phyloP scores from a whole-genome alignment of 2,797 vertebrate species.

The Sebastes vulpes region DNA sequence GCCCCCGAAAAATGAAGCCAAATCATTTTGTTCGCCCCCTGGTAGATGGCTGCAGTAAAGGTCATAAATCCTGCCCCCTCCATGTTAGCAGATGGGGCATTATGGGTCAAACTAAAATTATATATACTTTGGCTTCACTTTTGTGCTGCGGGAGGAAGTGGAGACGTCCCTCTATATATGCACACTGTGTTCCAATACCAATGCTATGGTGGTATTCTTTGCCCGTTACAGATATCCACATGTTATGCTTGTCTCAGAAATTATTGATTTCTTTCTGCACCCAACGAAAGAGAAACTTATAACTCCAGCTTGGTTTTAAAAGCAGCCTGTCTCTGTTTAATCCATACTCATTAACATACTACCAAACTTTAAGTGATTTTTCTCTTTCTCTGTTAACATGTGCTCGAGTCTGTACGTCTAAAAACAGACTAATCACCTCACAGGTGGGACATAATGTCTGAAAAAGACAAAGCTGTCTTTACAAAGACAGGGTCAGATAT shows the following conservation, averaged over 20 bases:
- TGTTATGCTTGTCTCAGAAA: not conserved
- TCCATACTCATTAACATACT: not conserved
- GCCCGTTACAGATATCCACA: not conserved
- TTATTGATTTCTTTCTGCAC: not conserved
- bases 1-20: too few species aligned
- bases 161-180: not conserved
- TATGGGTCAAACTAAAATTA: too few species aligned
- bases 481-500: constrained; percentile 57
- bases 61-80: too few species aligned
- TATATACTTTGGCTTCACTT: too few species aligned
- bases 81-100: too few species aligned
- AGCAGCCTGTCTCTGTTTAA: not conserved
- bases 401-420: not conserved
- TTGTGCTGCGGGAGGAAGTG: too few species aligned
- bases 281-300: not conserved
- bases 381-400: not conserved
- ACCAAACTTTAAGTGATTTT: not conserved
- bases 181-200: not conserved
- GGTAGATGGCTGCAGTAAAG: too few species aligned
- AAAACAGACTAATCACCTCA: constrained; percentile 35
- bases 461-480: constrained; percentile 46
- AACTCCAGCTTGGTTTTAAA: not conserved
- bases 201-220: not conserved
- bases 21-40: too few species aligned
- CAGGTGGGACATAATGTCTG: constrained; percentile 26